Conservation (phyloP, 2,888 invertebrate species). For the Eledona agricola region DNA sequence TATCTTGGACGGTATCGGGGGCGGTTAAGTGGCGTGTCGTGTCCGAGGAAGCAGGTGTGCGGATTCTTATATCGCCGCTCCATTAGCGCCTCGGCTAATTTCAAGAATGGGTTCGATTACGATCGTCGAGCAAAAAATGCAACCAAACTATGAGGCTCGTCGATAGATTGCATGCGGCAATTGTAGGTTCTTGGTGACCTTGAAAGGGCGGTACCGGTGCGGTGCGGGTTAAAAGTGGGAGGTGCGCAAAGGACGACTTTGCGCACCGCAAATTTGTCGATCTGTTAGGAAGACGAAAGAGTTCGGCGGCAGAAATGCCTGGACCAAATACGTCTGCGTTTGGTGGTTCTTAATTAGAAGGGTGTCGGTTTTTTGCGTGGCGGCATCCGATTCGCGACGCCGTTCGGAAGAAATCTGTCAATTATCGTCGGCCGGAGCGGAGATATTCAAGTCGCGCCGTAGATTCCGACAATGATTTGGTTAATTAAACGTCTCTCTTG, state of each 20-base stretch:
- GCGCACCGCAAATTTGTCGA: too few relatives aligned
- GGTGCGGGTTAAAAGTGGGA: too few relatives aligned
- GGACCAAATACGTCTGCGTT: too few relatives aligned
- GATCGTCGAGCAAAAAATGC: too few relatives aligned
- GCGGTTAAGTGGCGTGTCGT: conserved; percentile 54
- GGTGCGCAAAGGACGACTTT: too few relatives aligned
- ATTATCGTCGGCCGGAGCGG: conserved; percentile 23
- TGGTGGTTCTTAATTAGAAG: not conserved
- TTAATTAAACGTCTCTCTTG: conserved; percentile 48
- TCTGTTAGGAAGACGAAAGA: too few relatives aligned
- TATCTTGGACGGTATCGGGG: conserved; percentile 47
- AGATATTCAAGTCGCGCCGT: conserved; percentile 27
- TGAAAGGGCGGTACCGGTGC: too few relatives aligned
- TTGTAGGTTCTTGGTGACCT: too few relatives aligned
- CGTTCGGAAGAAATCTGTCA: conserved; percentile 27
- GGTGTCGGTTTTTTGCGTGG: too few relatives aligned
- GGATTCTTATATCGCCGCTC: conserved; percentile 21
- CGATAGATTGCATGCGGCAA: too few relatives aligned
- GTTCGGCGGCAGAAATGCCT: too few relatives aligned
- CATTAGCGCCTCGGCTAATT: conserved; percentile 26
- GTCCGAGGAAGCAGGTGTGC: conserved; percentile 47
- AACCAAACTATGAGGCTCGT: too few relatives aligned
- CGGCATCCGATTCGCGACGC: not conserved
- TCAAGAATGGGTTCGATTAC: conserved; percentile 20
- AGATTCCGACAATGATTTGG: conserved; percentile 45